These are phyloP conservation scores for Operophtera brumata DNA, from an alignment of 2,888 invertebrate species.

Conservation along the genomic window DNA sequence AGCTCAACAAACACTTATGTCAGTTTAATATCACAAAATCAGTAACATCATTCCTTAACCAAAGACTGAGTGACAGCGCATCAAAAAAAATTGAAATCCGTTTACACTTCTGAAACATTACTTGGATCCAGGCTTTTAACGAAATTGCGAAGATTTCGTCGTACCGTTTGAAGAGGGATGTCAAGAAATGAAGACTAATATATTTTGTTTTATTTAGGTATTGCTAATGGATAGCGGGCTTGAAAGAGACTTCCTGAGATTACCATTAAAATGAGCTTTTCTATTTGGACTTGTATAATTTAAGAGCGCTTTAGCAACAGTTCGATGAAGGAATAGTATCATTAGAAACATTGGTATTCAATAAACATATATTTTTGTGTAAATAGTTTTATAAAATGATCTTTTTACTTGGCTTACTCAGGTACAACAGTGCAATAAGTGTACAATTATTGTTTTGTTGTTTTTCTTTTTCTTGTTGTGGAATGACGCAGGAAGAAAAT, in stretches of 20 bases:
- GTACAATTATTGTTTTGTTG: too few species aligned
- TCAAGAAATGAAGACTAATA: constrained; percentile 39
- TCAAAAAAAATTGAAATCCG: constrained; percentile 19
- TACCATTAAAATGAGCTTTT: constrained; percentile 26
- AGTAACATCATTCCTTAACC: background rate
- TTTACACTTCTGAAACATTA: constrained; percentile 24
- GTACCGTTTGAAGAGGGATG: constrained; percentile 31
- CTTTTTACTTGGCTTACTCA: too few species aligned
- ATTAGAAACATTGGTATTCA: too few species aligned
- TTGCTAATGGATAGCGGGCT: constrained; percentile 33
- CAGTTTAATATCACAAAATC: too few species aligned
- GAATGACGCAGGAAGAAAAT: too few species aligned
- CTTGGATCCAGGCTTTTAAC: constrained; percentile 30
- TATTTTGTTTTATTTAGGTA: constrained; percentile 40
- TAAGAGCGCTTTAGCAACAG: background rate
- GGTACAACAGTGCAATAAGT: too few species aligned
- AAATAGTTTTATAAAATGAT: too few species aligned
- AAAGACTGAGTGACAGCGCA: constrained; percentile 10
- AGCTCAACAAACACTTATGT: too few species aligned
- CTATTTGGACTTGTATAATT: constrained; percentile 20
- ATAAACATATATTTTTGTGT: too few species aligned
- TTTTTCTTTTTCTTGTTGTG: too few species aligned
- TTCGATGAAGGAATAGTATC: background rate
- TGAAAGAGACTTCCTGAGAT: constrained; percentile 29
- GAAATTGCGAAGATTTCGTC: constrained; percentile 37